Evolutionary conservation across 2,113 vertebrate species (phyloP), one percentile per base, ranked within the genome.

Genomic region (Anhinga rufa): DNA sequence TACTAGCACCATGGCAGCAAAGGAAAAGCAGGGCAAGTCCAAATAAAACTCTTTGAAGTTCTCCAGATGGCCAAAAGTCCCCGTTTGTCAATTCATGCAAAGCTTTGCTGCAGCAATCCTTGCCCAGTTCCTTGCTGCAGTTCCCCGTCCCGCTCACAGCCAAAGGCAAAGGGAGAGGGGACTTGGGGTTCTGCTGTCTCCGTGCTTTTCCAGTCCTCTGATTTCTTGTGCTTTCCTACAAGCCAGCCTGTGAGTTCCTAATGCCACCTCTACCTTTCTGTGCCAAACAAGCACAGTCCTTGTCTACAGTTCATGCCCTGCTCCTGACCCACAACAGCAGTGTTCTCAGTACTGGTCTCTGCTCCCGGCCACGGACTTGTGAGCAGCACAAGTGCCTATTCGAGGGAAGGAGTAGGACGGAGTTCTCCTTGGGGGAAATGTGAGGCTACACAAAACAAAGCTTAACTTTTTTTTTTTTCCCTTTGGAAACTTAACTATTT

Each of bases 241-340:
- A 85, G 32, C 9, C 14, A 52, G 10, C 16, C 28, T 9, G 2
- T 5, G 34, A n/a, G 66, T 60, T 74, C 60, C 44, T 46, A 52
- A 34, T 8, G 28, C 52, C 38, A 34, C 44, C 18, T 38, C 32
- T 21, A 25, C 28, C 32, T 14, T 79, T 38, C 44, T 20, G 36
- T 46, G 19, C 51, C 74, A 52, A 38, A 42, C 15, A 7, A 44
- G 13, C 7, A 0, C 42, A 6, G 0, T 38, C 42, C 58, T 24
- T 64, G n/a, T 31, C 72, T 1, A 0, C 16, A 14, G 14, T 12
- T 40, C 40, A 2, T 31, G 48, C 20, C 8, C 49, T 42, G 55
- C 40, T 62, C 57, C 48, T 51, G 25, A 31, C 17, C n/a, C 40
- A 29, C 2, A 7, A 34, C 36, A 61, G 26, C 3, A 0, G 18